Percentiles rank a stretch among this genome's conserved stretches.
These are phyloP conservation scores for Tenthredo scrophulariae DNA, from an alignment of 2,888 invertebrate species.

Conservation along the genomic window DNA sequence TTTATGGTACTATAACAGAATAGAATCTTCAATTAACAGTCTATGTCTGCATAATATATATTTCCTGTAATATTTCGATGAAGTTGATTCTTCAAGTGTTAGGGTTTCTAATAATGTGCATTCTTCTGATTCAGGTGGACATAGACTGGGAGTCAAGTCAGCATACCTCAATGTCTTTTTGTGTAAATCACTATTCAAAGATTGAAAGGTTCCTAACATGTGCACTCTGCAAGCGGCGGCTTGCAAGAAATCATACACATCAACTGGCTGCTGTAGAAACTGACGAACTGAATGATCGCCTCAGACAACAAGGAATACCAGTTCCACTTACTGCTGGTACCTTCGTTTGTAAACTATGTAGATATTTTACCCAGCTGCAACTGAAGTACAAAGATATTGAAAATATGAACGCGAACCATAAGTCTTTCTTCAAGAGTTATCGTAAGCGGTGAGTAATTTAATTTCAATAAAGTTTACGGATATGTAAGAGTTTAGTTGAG, in stretches of 20 bases:
- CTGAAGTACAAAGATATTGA: conserved; percentile 81
- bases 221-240: conserved; percentile 87
- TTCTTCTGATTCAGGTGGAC: conserved; percentile 71
- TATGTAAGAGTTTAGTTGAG: background rate
- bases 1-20: background rate
- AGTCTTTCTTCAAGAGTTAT: conserved; percentile 82
- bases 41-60: background rate
- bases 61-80: background rate
- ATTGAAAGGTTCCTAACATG: conserved; percentile 89
- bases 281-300: conserved; percentile 78
- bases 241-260: conserved; percentile 89
- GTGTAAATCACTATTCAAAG: conserved; percentile 85
- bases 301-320: conserved; percentile 84
- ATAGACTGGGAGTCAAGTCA: conserved; percentile 78
- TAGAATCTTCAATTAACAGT: background rate
- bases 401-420: conserved; percentile 78
- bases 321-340: conserved; percentile 85
- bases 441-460: conserved; percentile 81
- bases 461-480: background rate
- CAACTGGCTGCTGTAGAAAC: conserved; percentile 82
- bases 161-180: conserved; percentile 74
- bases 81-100: background rate
- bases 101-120: conserved; percentile 2
- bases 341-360: conserved; percentile 90
- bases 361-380: conserved; percentile 87